phyloP scores from a whole-genome alignment of 2,888 invertebrate genomes.

The Tribolium freemani region DNA sequence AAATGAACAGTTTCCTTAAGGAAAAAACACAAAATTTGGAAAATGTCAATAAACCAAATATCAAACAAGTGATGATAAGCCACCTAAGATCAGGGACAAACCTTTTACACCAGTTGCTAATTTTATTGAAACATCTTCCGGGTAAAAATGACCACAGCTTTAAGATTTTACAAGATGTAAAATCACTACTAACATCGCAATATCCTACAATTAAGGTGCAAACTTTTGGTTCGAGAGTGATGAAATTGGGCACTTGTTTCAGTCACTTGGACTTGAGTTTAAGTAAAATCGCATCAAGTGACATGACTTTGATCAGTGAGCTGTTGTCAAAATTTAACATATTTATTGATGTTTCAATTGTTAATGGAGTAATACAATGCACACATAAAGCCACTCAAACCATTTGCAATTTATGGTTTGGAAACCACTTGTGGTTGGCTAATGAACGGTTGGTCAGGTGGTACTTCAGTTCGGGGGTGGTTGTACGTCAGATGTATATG shows the following conservation, averaged over 20 bases:
- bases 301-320: background rate
- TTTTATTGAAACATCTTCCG: background rate
- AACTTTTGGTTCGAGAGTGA: background rate
- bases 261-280: background rate
- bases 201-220: background rate
- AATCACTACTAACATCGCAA: background rate
- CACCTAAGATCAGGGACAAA: too few relatives aligned
- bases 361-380: background rate
- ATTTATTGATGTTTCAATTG: background rate
- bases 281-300: background rate
- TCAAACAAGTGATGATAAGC: too few relatives aligned
- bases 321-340: background rate
- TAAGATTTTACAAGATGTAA: background rate
- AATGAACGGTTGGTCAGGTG: background rate
- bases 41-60: too few relatives aligned
- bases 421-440: background rate
- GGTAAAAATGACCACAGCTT: background rate
- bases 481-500: conserved; percentile 73
- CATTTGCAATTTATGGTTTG: background rate
- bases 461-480: background rate
- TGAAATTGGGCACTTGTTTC: background rate
- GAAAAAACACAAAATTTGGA: too few relatives aligned
- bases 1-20: too few relatives aligned
- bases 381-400: background rate
- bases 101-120: background rate